A percentile compares a stretch with the other conserved stretches of the same genome.
These are phyloP conservation scores for Ophiodon elongatus DNA, from an alignment of 2,113 vertebrate genomes.

Conservation along the genomic window DNA sequence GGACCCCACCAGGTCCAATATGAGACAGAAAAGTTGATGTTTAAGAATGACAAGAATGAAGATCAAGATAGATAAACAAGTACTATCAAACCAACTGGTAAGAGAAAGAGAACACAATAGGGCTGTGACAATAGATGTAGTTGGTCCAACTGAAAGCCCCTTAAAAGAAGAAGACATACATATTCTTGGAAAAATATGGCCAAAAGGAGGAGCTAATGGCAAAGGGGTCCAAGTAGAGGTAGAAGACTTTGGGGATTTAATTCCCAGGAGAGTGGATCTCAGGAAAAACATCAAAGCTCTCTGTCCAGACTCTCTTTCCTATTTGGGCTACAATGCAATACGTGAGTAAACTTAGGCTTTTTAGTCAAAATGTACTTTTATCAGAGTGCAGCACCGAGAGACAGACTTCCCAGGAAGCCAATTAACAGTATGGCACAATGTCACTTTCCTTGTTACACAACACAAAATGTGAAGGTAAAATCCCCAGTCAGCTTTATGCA, in stretches of 20 bases:
- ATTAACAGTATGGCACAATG: neutral
- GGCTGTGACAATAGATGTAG: neutral
- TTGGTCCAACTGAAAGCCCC: neutral
- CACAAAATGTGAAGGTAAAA: neutral
- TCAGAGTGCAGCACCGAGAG: neutral
- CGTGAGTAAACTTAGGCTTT: neutral
- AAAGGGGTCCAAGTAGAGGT: neutral
- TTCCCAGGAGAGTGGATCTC: neutral
- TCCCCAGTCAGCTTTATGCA: neutral
- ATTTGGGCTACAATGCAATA: neutral
- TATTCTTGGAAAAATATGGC: neutral
- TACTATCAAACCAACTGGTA: neutral
- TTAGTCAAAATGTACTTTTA: neutral
- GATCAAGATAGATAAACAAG: neutral
- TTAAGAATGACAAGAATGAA: neutral
- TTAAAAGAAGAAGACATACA: neutral
- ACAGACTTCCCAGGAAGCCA: neutral
- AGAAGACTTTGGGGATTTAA: neutral
- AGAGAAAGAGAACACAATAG: no score
- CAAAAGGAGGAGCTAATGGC: neutral
- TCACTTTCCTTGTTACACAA: neutral
- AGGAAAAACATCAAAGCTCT: neutral
- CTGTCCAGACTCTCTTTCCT: neutral
- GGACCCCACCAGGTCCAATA: neutral
- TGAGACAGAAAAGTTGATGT: neutral